phyloP scores from a whole-genome alignment of 2,888 invertebrate species.

The Amitus sp. region DNA sequence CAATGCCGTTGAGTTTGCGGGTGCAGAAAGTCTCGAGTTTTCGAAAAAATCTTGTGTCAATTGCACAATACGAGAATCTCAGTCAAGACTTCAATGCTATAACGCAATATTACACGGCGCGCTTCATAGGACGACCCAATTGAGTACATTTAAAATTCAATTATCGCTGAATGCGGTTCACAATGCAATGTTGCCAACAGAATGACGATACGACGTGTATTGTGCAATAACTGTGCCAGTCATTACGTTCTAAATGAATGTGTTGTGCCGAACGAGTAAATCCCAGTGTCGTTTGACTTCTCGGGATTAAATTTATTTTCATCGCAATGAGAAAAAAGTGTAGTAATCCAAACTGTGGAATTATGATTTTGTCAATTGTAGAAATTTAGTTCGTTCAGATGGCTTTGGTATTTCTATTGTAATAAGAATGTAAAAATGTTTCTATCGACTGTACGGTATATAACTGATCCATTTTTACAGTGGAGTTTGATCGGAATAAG shows the following conservation, averaged over 20 bases:
- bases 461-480: too few relatives aligned
- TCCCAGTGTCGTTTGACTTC: constrained; percentile 2
- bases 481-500: too few relatives aligned
- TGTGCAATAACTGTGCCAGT: constrained; percentile 1
- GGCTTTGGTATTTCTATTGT: too few relatives aligned
- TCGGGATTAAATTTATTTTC: neutral
- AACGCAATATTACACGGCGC: constrained; percentile 4
- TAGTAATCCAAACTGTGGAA: too few relatives aligned
- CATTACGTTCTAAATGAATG: constrained; percentile 9
- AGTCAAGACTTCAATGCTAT: constrained; percentile 2
- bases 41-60: constrained; percentile 5
- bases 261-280: constrained; percentile 1
- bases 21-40: neutral
- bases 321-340: too few relatives aligned
- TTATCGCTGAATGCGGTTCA: constrained; percentile 8
- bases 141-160: constrained; percentile 11
- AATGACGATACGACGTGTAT: constrained; percentile 6
- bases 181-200: constrained; percentile 1
- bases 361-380: too few relatives aligned
- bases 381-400: too few relatives aligned
- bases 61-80: constrained; percentile 6
- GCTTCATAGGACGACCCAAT: constrained; percentile 5
- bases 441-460: too few relatives aligned
- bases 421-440: too few relatives aligned
- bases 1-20: neutral